phyloP scores from a whole-genome alignment of 2,113 vertebrate species.

The Trematomus loennbergii region DNA sequence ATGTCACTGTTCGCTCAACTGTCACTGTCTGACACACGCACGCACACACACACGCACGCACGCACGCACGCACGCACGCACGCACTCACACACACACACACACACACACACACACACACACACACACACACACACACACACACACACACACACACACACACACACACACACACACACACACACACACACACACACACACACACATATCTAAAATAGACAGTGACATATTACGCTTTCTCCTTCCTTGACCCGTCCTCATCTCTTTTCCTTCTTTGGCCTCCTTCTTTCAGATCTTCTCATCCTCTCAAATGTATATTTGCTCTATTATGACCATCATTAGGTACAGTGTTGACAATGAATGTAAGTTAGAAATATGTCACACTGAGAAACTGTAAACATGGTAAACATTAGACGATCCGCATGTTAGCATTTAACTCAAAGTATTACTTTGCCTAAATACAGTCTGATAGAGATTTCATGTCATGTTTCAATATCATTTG shows the following conservation, averaged over 20 bases:
- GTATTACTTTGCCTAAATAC: not conserved
- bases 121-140: too few relatives aligned
- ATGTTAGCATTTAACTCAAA: not conserved
- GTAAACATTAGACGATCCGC: not conserved
- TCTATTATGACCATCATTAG: not conserved
- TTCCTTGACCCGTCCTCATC: slow-evolving; percentile 56
- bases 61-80: too few relatives aligned
- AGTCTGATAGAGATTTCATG: not conserved
- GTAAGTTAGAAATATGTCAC: too few relatives aligned
- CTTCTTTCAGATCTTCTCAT: slow-evolving; percentile 30
- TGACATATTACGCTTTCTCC: slow-evolving; percentile 46
- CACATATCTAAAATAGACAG: slow-evolving; percentile 58
- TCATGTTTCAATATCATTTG: not conserved
- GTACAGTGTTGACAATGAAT: not conserved
- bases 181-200: slow-evolving; percentile 41
- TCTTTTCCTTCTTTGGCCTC: slow-evolving; percentile 45
- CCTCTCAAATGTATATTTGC: slow-evolving; percentile 12
- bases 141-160: slow-evolving; percentile 47
- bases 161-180: slow-evolving; percentile 36
- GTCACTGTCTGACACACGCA: slow-evolving; percentile 67
- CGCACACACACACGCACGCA: slow-evolving; percentile 35
- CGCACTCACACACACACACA: too few relatives aligned
- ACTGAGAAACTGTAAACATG: not conserved
- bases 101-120: too few relatives aligned
- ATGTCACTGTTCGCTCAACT: slow-evolving; percentile 78